Percentiles rank a stretch among this genome's conserved stretches.
These are phyloP conservation scores for Scaptomyza reducta DNA, from an alignment of 2,888 invertebrate genomes.

Conservation along the genomic window DNA sequence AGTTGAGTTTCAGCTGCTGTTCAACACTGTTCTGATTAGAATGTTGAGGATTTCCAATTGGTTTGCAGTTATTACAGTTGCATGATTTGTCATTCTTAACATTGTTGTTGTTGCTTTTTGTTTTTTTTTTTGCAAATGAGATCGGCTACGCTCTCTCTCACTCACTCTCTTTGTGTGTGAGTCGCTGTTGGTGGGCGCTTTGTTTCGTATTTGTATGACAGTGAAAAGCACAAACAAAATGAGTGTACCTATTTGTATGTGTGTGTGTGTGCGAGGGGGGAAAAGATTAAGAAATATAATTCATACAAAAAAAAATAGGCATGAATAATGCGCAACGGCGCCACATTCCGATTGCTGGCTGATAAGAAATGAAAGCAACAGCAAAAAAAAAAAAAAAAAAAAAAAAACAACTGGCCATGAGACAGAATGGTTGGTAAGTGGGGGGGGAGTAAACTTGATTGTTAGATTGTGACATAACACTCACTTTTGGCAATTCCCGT, in stretches of 20 bases:
- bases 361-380: constrained; percentile 44
- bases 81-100: constrained; percentile 40
- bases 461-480: constrained; percentile 80
- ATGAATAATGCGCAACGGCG: constrained; percentile 67
- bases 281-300: constrained; percentile 61
- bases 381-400: constrained; percentile 7
- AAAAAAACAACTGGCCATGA: constrained; percentile 30
- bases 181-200: constrained; percentile 37
- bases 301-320: constrained; percentile 56
- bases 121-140: constrained; percentile 36
- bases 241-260: constrained; percentile 11
- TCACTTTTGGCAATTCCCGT: constrained; percentile 90
- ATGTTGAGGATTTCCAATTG: constrained; percentile 9
- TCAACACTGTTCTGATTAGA: constrained; percentile 1
- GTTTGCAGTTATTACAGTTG: constrained; percentile 18
- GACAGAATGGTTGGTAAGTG: not conserved
- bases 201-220: constrained; percentile 62
- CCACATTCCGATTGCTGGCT: constrained; percentile 42
- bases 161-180: not conserved
- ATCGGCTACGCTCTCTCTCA: constrained; percentile 14
- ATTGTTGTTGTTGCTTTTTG: no score
- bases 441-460: not conserved
- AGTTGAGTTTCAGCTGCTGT: constrained; percentile 31
- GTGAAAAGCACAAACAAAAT: constrained; percentile 37
- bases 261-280: constrained; percentile 5